Base-by-base conservation (phyloP, 2,888 invertebrate species). In the Ctenicera cuprea region DNA sequence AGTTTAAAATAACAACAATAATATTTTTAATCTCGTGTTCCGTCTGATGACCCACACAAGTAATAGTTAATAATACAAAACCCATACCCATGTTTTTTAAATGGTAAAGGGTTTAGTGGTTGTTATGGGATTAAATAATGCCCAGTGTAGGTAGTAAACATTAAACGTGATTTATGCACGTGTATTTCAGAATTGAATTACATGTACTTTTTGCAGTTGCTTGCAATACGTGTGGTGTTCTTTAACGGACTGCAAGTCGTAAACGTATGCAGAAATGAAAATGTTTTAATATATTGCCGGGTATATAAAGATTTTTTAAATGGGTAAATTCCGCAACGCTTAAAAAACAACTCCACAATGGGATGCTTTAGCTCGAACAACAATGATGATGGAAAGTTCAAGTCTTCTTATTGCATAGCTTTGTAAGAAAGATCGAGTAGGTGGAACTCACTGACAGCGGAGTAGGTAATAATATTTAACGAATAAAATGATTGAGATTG, bases 161-260 rank as follows among this genome's bases (percentile, higher is more conserved):
- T 59, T 59, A 59, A 59, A 59, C 59, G 11, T 72, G 57, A 69
- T 69, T 69, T 69, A 69, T 71, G 71, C n/a, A 37, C 37, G 68
- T 37, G 41, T 48, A 61, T 57, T 57, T 63, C 22, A 65, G 57
- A 71, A 71, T 57, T 68, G 37, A 50, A 57, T 57, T 71, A 43
- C 57, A 26, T 57, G 30, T 20, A 41, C 18, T 41, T 37, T 69
- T 61, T 61, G 48, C 33, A 45, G 52, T 16, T 52, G 57, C 14
- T 16, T 33, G 57, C 57, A 67, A 41, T 30, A 57, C 37, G 67
- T 37, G 48, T 50, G 26, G 26, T 43, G 52, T 38, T 50, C 20
- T 65, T 65, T 65, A 33, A 38, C 67, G 43, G 30, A 59, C 67
- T 59, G 3, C 16, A 59, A 26, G 45, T 69, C 69, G 69, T 69